Evolutionary conservation across 2,113 vertebrate genomes (phyloP).

Genomic region (Bos javanicus): DNA sequence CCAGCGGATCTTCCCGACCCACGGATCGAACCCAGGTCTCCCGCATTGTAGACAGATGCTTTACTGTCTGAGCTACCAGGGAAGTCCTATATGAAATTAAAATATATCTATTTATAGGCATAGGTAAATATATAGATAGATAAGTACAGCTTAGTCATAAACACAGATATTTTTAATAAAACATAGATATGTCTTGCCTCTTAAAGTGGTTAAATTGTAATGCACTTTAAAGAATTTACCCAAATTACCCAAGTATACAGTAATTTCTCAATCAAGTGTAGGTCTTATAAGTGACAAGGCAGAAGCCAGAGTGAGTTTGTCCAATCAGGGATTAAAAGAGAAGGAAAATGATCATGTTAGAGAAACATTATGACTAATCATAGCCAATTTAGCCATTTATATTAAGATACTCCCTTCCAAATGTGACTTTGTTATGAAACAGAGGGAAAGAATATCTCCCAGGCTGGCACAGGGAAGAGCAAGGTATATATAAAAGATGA

Average conservation of each 20-base stretch:
- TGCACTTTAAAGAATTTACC: background rate
- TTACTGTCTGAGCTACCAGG: too few species aligned
- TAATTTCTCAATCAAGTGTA: background rate
- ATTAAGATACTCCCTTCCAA: background rate
- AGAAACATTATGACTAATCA: background rate
- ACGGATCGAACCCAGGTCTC: too few species aligned
- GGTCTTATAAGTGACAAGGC: background rate
- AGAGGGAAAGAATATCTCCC: background rate
- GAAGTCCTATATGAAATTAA: background rate
- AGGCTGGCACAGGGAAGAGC: background rate
- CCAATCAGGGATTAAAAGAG: background rate
- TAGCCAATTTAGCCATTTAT: background rate
- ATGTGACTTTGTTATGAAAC: background rate
- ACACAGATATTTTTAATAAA: background rate
- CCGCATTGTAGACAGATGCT: too few species aligned
- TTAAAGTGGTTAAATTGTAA: background rate
- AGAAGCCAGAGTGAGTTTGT: background rate
- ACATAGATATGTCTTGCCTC: background rate
- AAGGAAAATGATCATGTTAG: background rate
- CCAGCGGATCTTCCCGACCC: too few species aligned
- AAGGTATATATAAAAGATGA: background rate
- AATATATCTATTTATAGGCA: background rate
- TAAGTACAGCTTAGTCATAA: background rate
- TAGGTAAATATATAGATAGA: background rate
- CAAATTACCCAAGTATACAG: background rate